Evolutionary conservation across 92 coral and sea anemone genomes (phyloP).

Genomic region (Porites divaricata): DNA sequence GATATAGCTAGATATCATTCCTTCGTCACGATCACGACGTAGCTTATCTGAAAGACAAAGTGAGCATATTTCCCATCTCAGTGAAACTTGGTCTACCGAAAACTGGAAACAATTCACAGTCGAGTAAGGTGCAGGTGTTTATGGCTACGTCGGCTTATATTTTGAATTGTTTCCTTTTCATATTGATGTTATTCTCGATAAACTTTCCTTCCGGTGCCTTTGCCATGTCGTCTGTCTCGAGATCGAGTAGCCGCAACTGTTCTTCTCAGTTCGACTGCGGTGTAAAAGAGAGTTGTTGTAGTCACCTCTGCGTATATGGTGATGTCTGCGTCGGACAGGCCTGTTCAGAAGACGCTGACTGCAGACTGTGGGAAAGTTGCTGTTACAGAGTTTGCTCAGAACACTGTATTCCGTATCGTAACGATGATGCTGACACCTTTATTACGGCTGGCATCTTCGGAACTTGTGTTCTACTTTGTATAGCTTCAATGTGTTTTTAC

Average conservation of each 20-base stretch:
- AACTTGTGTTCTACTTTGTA: not conserved
- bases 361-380: constrained; percentile 11
- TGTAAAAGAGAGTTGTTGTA: constrained; percentile 1
- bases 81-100: not conserved
- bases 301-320: not conserved
- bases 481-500: constrained; percentile 4
- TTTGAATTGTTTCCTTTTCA: not conserved
- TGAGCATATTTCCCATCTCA: too few relatives aligned
- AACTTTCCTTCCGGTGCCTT: not conserved
- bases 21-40: not conserved
- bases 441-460: not conserved
- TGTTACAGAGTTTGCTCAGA: not conserved
- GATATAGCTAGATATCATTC: not conserved
- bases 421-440: not conserved
- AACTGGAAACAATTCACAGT: too few relatives aligned
- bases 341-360: constrained; percentile 1
- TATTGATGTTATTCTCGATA: not conserved
- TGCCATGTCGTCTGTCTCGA: not conserved
- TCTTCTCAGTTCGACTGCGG: not conserved
- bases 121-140: too few relatives aligned
- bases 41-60: not conserved
- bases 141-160: too few relatives aligned
- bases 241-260: not conserved
- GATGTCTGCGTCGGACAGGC: not conserved
- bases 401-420: not conserved